Evolutionary conservation across 2,113 vertebrate species (phyloP).

Genomic region (Pollachius pollachius): DNA sequence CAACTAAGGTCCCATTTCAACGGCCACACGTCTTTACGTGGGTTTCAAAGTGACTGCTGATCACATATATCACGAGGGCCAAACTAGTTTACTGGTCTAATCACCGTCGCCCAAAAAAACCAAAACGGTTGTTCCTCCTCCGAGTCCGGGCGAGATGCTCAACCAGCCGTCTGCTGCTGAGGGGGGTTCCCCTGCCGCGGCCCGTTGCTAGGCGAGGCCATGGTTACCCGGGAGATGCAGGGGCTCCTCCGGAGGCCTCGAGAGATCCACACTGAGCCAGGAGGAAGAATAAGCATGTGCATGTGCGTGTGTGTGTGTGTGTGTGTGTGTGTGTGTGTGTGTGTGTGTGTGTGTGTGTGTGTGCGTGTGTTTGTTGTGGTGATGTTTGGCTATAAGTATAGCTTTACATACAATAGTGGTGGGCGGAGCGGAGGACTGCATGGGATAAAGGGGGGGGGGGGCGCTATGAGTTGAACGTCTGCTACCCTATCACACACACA

Average conservation of each 20-base stretch:
- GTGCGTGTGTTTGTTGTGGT: constrained; percentile 1
- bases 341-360: not conserved
- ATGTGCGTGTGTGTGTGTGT: not conserved
- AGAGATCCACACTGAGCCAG: not conserved
- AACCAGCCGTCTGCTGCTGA: not conserved
- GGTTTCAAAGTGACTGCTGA: too few species aligned
- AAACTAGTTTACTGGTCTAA: too few species aligned
- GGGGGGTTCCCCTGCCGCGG: not conserved
- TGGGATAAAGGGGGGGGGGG: not conserved
- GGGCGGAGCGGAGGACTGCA: not conserved
- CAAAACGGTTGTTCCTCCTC: too few species aligned
- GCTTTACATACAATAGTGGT: not conserved
- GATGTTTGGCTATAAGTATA: not conserved
- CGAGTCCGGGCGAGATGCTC: not conserved
- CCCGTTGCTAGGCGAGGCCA: constrained; percentile 23
- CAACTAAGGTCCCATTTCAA: too few species aligned
- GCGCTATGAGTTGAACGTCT: not conserved
- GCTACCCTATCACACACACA: not conserved
- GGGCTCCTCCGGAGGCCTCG: constrained; percentile 11
- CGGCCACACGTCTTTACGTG: too few species aligned
- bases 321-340: not conserved
- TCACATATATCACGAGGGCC: too few species aligned
- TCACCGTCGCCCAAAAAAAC: not conserved
- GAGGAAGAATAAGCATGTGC: not conserved
- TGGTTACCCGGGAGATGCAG: constrained; percentile 21